These are phyloP conservation scores for Aproaerema taeniolella DNA, from an alignment of 2,888 invertebrate species.

Conservation along the genomic window DNA sequence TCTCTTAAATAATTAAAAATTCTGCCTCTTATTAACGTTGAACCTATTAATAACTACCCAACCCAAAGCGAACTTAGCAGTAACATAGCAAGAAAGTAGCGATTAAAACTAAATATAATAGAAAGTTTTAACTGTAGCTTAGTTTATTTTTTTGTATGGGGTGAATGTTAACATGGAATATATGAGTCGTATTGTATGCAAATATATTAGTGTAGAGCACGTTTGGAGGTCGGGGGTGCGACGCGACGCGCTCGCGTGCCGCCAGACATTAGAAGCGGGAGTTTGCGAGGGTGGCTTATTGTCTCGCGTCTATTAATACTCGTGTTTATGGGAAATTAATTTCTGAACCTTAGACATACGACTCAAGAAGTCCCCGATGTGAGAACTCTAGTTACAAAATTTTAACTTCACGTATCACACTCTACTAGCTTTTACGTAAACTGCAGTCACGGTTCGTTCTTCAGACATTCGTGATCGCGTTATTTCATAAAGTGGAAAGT, in stretches of 20 bases:
- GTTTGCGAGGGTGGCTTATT: constrained; percentile 64
- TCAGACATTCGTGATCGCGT: no score
- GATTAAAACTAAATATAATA: no score
- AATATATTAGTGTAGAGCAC: constrained; percentile 34
- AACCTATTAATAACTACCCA: no score
- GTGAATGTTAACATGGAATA: constrained; percentile 12
- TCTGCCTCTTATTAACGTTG: no score
- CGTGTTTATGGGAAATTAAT: constrained; percentile 64
- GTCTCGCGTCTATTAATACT: constrained; percentile 70
- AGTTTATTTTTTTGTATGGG: not conserved
- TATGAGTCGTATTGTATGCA: constrained; percentile 41
- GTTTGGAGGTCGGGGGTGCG: constrained; percentile 52
- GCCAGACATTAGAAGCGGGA: constrained; percentile 57
- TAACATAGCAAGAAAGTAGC: no score
- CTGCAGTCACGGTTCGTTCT: not conserved
- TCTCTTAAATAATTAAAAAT: no score
- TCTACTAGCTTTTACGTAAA: not conserved
- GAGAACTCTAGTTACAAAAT: not conserved
- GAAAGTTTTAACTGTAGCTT: no score
- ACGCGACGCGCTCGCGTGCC: constrained; percentile 61
- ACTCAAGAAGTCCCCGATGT: constrained; percentile 23
- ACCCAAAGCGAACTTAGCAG: no score
- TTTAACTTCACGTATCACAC: not conserved
- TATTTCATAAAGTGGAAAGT: not conserved
- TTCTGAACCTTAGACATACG: constrained; percentile 39